These are phyloP conservation scores for Pitangus sulphuratus DNA, from an alignment of 2,797 vertebrate species.

Conservation along the genomic window DNA sequence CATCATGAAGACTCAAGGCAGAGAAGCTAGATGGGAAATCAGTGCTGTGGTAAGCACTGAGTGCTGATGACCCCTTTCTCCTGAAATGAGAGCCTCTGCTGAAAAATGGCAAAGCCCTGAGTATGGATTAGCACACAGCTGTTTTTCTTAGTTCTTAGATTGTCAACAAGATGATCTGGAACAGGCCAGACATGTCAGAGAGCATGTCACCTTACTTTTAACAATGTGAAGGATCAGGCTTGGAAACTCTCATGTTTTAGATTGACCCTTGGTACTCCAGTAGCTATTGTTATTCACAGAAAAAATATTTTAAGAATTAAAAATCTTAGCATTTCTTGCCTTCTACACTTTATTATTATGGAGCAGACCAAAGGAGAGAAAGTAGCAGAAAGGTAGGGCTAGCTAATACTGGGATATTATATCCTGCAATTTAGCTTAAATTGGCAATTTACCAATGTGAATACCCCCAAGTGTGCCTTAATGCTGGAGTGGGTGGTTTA, in stretches of 20 bases:
- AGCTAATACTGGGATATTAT: conserved; percentile 1
- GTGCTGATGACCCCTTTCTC: neutral
- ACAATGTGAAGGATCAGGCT: neutral
- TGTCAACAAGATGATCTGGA: neutral
- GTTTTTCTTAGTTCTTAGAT: neutral
- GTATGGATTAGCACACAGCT: neutral
- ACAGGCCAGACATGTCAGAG: neutral
- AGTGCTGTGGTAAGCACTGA: neutral
- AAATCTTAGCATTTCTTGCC: neutral
- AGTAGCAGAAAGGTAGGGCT: neutral
- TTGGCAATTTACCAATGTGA: conserved; percentile 68
- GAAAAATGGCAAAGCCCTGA: neutral
- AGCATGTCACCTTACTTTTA: neutral
- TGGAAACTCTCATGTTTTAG: neutral
- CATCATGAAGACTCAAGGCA: neutral
- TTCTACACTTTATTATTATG: neutral
- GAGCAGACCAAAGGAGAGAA: neutral
- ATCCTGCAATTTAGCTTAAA: conserved; percentile 38
- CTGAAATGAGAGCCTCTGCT: neutral
- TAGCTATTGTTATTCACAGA: neutral
- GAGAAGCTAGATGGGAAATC: neutral
- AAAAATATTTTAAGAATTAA: neutral
- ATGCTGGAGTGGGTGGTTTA: conserved; percentile 72
- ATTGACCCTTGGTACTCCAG: neutral
- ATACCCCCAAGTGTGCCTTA: conserved; percentile 66